Conservation (phyloP, 2,113 vertebrate species). For the Chaetops frenatus region DNA sequence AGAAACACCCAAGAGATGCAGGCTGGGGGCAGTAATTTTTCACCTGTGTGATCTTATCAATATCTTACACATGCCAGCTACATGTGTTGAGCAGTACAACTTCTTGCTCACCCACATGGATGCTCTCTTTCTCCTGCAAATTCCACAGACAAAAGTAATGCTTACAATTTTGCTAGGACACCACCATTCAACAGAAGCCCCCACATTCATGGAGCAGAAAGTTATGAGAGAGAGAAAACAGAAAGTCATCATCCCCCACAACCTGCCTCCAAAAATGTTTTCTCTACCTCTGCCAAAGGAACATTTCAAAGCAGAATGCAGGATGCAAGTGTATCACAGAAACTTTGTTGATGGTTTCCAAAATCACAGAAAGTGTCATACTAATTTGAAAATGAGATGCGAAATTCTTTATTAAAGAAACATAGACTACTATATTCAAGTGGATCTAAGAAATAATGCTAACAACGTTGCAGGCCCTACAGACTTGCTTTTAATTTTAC, state of each 20-base stretch:
- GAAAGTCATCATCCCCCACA: background rate
- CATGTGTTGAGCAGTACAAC: rapidly evolving
- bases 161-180: background rate
- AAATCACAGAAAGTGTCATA: background rate
- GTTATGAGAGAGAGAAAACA: background rate
- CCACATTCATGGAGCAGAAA: background rate
- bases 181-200: rapidly evolving
- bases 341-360: background rate
- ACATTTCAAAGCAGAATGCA: background rate
- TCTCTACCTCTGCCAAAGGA: background rate
- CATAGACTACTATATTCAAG: background rate
- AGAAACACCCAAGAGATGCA: background rate
- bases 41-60: background rate
- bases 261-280: background rate
- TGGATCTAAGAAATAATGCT: background rate
- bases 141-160: background rate
- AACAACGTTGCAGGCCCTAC: background rate
- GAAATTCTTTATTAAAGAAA: background rate
- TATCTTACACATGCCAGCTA: background rate
- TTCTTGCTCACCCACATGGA: rapidly evolving
- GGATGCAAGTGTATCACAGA: background rate
- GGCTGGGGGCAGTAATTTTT: background rate
- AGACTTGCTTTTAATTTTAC: background rate
- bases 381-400: background rate
- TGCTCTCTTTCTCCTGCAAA: background rate